Percentiles rank a stretch among this genome's conserved stretches.
Conservation (phyloP, 2,797 vertebrate genomes). For the Micropoecilia bifurca region DNA sequence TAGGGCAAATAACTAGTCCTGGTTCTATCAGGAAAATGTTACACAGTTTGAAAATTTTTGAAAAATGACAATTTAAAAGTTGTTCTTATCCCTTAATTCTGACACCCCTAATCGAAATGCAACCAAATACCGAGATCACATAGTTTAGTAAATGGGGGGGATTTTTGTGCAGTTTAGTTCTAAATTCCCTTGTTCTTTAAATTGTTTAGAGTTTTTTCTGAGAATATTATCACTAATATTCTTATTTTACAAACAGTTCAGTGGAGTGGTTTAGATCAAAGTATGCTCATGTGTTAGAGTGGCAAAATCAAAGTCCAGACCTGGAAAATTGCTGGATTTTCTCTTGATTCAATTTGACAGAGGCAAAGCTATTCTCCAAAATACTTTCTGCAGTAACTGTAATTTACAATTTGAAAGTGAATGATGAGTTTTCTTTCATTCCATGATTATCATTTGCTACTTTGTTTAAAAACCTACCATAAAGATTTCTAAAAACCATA, state of each 20-base stretch:
- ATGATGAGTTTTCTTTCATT: not conserved
- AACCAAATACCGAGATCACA: not conserved
- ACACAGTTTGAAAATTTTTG: not conserved
- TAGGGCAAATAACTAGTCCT: not conserved
- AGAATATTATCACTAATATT: too few species aligned
- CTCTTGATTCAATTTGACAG: not conserved
- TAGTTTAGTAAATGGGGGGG: not conserved
- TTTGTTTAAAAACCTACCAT: not conserved
- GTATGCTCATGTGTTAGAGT: not conserved
- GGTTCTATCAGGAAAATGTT: not conserved
- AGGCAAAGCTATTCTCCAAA: not conserved
- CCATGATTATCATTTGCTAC: not conserved
- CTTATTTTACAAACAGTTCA: not conserved
- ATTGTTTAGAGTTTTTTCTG: not conserved
- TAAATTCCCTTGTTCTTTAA: not conserved
- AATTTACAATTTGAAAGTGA: not conserved
- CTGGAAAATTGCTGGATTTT: not conserved
- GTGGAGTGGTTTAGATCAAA: not conserved
- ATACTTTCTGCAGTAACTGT: not conserved
- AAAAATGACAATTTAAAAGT: not conserved
- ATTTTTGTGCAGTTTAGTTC: not conserved
- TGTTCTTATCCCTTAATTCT: not conserved
- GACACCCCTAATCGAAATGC: not conserved
- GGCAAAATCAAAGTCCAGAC: not conserved
- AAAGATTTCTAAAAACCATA: not conserved